Evolutionary conservation across 2,888 invertebrate species (phyloP).

Genomic region (Ophion costatus): DNA sequence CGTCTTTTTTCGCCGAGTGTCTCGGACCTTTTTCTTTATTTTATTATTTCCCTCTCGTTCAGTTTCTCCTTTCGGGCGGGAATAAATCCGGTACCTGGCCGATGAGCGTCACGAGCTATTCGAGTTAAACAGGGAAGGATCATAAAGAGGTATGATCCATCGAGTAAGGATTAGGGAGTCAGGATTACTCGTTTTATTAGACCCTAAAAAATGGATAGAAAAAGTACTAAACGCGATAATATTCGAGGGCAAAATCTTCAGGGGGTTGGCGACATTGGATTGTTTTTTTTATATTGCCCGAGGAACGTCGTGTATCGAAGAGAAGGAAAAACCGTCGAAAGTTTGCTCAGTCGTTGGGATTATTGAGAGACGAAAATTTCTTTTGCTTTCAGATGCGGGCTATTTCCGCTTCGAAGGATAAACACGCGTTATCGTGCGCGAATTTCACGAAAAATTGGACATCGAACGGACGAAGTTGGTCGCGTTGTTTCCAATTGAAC

Average conservation of each 20-base stretch:
- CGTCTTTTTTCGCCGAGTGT: slow-evolving; percentile 11
- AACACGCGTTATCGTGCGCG: slow-evolving; percentile 17
- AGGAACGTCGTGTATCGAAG: slow-evolving; percentile 30
- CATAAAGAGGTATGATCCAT: slow-evolving; percentile 68
- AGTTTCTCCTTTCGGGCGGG: slow-evolving; percentile 32
- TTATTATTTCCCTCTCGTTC: slow-evolving; percentile 24
- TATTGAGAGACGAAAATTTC: slow-evolving; percentile 54
- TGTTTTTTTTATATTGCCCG: slow-evolving; percentile 59
- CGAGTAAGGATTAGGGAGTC: slow-evolving; percentile 64
- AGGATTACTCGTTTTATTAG: slow-evolving; percentile 67
- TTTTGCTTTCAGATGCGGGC: slow-evolving; percentile 57
- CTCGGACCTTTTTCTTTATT: slow-evolving; percentile 51
- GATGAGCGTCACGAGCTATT: slow-evolving; percentile 51
- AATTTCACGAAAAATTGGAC: slow-evolving; percentile 53
- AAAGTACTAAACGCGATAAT: slow-evolving; percentile 59
- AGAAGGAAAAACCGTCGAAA: slow-evolving; percentile 31
- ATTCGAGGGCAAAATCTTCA: slow-evolving; percentile 33
- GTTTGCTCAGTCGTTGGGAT: slow-evolving; percentile 50
- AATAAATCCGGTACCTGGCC: slow-evolving; percentile 61
- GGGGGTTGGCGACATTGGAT: slow-evolving; percentile 60
- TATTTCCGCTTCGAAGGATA: slow-evolving; percentile 24
- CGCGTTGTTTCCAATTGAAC: slow-evolving; percentile 47
- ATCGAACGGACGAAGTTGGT: slow-evolving; percentile 34
- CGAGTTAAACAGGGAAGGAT: slow-evolving; percentile 56
- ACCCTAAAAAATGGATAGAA: slow-evolving; percentile 36